Percentiles rank a stretch among this genome's conserved stretches.
These are phyloP conservation scores for Phorcus lineatus DNA, from an alignment of 2,888 invertebrate genomes.

Conservation along the genomic window DNA sequence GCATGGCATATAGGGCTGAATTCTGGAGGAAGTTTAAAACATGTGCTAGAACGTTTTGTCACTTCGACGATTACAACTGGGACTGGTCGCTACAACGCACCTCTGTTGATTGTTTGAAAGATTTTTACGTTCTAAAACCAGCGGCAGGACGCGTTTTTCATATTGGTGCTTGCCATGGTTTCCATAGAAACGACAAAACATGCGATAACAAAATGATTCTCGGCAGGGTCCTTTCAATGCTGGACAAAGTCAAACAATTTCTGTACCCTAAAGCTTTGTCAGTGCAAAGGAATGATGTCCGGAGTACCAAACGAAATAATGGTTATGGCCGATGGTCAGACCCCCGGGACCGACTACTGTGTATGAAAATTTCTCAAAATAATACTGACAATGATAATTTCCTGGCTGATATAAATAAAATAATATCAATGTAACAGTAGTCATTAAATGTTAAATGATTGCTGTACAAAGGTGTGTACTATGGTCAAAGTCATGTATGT, in stretches of 20 bases:
- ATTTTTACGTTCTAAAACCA: conserved; percentile 11
- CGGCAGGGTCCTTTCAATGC: neutral
- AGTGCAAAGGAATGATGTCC: no score
- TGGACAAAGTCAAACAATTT: neutral
- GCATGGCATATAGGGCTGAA: conserved; percentile 18
- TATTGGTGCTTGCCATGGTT: conserved; percentile 19
- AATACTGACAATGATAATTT: no score
- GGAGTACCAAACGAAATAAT: neutral
- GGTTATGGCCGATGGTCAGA: conserved; percentile 22
- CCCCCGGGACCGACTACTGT: conserved; percentile 10
- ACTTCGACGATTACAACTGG: conserved; percentile 27
- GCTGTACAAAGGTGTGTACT: no score
- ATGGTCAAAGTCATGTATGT: no score
- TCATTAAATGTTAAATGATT: no score
- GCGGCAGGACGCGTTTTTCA: conserved; percentile 13
- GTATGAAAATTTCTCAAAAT: neutral
- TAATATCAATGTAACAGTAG: no score
- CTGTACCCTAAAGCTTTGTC: neutral
- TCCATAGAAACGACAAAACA: neutral
- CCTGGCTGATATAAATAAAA: no score
- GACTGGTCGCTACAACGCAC: conserved; percentile 9
- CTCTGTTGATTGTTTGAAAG: neutral
- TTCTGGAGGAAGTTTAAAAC: conserved; percentile 13
- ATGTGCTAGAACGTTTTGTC: conserved; percentile 11
- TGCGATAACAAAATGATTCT: neutral